Conservation (phyloP, 1,140 invertebrate species). For the Sarcophaga peregrina region DNA sequence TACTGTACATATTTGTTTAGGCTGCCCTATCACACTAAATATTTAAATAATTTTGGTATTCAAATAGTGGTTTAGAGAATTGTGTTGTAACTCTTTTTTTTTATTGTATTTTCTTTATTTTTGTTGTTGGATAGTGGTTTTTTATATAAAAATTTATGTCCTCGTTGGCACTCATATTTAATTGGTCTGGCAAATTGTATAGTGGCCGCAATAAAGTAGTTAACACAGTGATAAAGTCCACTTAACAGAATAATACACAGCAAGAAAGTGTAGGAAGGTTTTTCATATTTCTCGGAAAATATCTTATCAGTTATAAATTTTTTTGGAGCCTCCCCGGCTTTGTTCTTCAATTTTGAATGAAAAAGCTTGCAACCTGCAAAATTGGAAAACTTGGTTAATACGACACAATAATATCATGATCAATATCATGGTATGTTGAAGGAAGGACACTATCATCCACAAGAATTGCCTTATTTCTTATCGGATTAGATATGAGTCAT, state of each 20-base stretch:
- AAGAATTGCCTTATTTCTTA: too few relatives aligned
- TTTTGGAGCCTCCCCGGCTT: too few relatives aligned
- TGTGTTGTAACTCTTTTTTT: neutral
- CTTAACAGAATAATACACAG: neutral
- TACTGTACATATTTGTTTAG: neutral
- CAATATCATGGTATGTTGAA: too few relatives aligned
- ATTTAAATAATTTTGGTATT: conserved; percentile 8
- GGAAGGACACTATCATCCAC: too few relatives aligned
- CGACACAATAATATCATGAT: too few relatives aligned
- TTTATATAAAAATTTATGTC: conserved; percentile 36
- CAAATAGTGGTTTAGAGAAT: neutral
- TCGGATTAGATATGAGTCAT: too few relatives aligned
- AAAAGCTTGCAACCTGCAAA: too few relatives aligned
- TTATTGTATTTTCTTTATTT: neutral
- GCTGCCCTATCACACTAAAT: neutral
- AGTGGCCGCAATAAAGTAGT: conserved; percentile 52
- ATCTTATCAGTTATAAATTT: too few relatives aligned
- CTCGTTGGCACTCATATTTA: conserved; percentile 35
- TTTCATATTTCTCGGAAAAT: too few relatives aligned
- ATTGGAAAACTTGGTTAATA: too few relatives aligned
- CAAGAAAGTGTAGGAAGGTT: neutral
- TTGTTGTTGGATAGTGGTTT: neutral
- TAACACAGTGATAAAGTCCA: conserved; percentile 51
- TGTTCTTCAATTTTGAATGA: too few relatives aligned
- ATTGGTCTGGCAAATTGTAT: conserved; percentile 39